Conservation (phyloP, 37 sponge, comb jelly and placozoan species). For the Tethya wilhelma region DNA sequence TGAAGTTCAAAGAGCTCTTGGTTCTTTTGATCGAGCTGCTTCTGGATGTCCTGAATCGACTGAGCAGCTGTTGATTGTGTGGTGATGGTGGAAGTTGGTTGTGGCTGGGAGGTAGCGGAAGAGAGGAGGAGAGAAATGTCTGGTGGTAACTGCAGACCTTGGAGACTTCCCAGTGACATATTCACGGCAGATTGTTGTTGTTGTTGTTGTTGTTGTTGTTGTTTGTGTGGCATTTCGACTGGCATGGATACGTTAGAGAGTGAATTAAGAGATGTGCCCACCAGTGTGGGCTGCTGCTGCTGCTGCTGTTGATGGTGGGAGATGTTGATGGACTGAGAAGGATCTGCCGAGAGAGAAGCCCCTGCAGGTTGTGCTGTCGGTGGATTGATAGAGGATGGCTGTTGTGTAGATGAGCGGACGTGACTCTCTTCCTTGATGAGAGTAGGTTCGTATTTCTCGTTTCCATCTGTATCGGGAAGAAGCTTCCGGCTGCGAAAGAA, state of each 20-base stretch:
- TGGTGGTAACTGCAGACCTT: not conserved
- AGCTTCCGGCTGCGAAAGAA: constrained; percentile 15
- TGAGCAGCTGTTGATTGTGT: too few relatives aligned
- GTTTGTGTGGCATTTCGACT: too few relatives aligned
- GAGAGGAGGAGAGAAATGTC: not conserved
- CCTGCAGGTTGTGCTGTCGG: not conserved
- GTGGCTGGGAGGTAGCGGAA: not conserved
- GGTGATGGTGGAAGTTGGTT: not conserved
- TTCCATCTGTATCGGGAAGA: constrained; percentile 35
- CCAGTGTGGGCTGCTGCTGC: too few relatives aligned
- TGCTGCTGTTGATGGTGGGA: too few relatives aligned
- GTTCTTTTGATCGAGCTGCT: constrained; percentile 52
- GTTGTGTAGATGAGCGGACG: not conserved
- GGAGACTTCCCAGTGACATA: too few relatives aligned
- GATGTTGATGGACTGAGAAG: not conserved
- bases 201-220: not conserved
- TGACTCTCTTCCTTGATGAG: not conserved
- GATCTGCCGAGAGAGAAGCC: not conserved
- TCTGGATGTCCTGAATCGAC: constrained; percentile 17
- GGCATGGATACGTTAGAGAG: too few relatives aligned
- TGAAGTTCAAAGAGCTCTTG: constrained; percentile 61
- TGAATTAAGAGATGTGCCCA: too few relatives aligned
- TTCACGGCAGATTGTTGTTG: too few relatives aligned
- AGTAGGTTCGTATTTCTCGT: constrained; percentile 14
- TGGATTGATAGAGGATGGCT: not conserved